phyloP scores from a whole-genome alignment of 2,888 invertebrate species.

The Ormyrus pomaceus region DNA sequence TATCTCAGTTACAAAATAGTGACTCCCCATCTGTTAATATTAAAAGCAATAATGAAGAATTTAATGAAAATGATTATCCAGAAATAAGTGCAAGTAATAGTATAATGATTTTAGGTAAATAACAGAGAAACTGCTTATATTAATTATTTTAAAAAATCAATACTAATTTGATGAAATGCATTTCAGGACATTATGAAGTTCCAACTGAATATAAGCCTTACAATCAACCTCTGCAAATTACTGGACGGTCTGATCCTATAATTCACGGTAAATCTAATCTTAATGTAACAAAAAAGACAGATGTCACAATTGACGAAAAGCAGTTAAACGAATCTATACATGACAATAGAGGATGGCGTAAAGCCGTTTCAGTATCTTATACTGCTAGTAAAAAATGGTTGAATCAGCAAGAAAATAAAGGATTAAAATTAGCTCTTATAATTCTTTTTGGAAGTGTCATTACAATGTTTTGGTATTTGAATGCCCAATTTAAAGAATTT shows the following conservation, averaged over 20 bases:
- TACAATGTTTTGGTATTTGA: constrained; percentile 84
- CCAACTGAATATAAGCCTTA: constrained; percentile 70
- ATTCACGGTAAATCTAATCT: constrained; percentile 61
- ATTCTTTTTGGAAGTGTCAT: constrained; percentile 83
- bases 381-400: constrained; percentile 79
- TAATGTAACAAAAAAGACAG: constrained; percentile 61
- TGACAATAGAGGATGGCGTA: constrained; percentile 63
- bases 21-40: constrained; percentile 30
- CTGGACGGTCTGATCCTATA: constrained; percentile 72
- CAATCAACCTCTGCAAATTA: constrained; percentile 71
- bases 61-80: constrained; percentile 63
- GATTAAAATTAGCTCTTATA: constrained; percentile 83
- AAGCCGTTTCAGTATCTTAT: constrained; percentile 60
- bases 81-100: constrained; percentile 59
- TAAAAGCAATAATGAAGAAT: constrained; percentile 13
- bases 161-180: constrained; percentile 2
- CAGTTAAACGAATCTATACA: constrained; percentile 58
- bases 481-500: constrained; percentile 58
- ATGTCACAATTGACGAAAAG: constrained; percentile 56
- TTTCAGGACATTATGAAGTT: constrained; percentile 70
- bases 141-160: background rate
- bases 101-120: constrained; percentile 66
- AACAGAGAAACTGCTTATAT: constrained; percentile 12
- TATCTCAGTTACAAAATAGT: constrained; percentile 65
- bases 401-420: constrained; percentile 86